Base-by-base conservation (phyloP, 2,888 invertebrate species). In the Suillia variegata region DNA sequence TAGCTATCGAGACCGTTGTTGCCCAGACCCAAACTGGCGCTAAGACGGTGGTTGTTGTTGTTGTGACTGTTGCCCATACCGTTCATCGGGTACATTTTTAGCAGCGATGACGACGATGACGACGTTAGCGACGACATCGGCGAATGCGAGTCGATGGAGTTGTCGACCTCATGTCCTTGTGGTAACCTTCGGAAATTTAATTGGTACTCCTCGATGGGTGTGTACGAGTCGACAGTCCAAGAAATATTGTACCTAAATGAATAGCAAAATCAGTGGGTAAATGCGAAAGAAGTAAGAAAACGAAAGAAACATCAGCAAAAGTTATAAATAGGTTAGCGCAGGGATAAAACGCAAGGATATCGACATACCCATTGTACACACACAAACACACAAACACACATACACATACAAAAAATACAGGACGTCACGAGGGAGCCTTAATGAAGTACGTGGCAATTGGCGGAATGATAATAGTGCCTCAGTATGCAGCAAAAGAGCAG, bases 161-260 rank as follows among this genome's bases (percentile, higher is more conserved):
- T 82, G 76, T 82, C 82, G 74, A 81, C 80, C 77, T 82, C 82
- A 69, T 80, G 81, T 80, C 82, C 82, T 79, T 86, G 86, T 52
- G 87, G 86, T 68, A 87, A 82, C 78, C 86, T 85, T 71, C 88
- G 83, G 81, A 86, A 89, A 69, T 85, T 85, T 67, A 89, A 79
- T 79, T 87, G 86, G 79, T 87, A 88, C 77, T 88, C 88, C 71
- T 87, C 87, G 61, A 89, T 86, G 56, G 88, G 87, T 67, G 87
- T 86, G 74, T 87, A 85, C 56, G 88, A 88, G 75, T 88, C 87
- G 26, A 88, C 88, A 48, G 85, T 84, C 88, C 88, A 89, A 52
- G 87, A 87, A 67, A 89, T 87, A 76, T 88, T 88, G 80, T 88
- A 89, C 74, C 86, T 87, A 13, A 13, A 38, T 49, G 56, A 54